phyloP scores from a whole-genome alignment of 2,797 vertebrate species.

The Falco berigora region DNA sequence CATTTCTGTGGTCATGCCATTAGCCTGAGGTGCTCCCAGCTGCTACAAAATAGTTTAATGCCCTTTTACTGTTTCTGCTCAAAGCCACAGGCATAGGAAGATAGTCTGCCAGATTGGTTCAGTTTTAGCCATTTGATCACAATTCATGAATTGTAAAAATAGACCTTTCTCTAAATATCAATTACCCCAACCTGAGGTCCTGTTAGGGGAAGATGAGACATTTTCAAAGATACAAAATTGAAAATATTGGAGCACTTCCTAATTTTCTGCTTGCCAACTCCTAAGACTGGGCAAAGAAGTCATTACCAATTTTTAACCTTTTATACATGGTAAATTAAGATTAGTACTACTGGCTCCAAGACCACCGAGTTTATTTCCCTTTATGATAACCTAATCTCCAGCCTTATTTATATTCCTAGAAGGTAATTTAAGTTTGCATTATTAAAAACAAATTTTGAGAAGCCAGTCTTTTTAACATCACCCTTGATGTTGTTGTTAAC shows the following conservation, averaged over 20 bases:
- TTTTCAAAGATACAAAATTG: neutral
- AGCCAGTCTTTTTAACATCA: neutral
- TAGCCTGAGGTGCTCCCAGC: neutral
- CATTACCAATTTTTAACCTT: neutral
- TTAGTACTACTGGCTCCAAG: neutral
- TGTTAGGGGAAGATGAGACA: neutral
- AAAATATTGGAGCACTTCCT: neutral
- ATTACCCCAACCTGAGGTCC: neutral
- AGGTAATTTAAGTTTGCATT: neutral
- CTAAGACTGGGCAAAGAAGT: neutral
- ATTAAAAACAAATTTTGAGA: neutral
- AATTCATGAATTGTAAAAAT: neutral
- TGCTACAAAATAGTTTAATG: neutral
- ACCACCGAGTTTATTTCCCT: neutral
- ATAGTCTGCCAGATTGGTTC: neutral
- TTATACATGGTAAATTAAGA: neutral
- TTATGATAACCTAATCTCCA: neutral
- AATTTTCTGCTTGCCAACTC: neutral
- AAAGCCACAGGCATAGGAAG: neutral
- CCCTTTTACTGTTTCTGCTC: neutral
- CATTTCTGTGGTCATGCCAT: neutral
- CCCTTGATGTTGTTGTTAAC: neutral
- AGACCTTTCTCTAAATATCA: neutral
- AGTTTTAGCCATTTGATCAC: neutral
- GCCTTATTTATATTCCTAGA: neutral